Base-by-base conservation (phyloP, 2,888 invertebrate species). In the Ophion ventricosus region DNA sequence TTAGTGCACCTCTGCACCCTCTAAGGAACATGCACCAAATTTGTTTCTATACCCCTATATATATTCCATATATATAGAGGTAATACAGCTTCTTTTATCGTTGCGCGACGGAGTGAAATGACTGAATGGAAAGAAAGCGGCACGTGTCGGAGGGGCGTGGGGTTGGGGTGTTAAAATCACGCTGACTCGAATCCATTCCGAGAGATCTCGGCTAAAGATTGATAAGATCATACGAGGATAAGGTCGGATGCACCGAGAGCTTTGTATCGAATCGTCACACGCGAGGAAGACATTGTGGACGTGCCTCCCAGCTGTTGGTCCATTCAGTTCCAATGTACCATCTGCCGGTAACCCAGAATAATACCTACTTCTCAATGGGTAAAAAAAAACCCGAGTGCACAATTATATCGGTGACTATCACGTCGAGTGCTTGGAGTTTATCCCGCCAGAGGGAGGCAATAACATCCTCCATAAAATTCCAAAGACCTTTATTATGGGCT, bases 71-170 rank as follows among this genome's bases (percentile, higher is more conserved):
- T n/a, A n/a, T n/a, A n/a, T 23, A 29, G 17, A 43, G n/a, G 66
- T 59, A 72, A 84, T 79, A 79, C 79, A 84, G 72, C 61, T 79
- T 75, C 63, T 84, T 82, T 67, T 80, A 76, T 82, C 79, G 63
- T 63, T 56, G 20, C 70, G 61, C 11, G 56, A 61, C 66, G 35
- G 61, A 25, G 3, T 54, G 35, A 66, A 35, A 64, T 72, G 23
- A n/a, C n/a, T 25, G 23, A 26, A 79, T 73, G 49, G 23, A 76
- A 76, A 73, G 25, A 26, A 25, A 76, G 11, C 43, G 63, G 66
- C 57, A 20, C n/a, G 26, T 54, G n/a, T 0, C 20, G 11, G 26
- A 20, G 11, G 2, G 17, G 25, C 23, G 8, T 25, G 23, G 10
- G 25, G 61, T 49, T 17, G 8, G 35, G 23, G 10, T 40, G 61